phyloP scores from a whole-genome alignment of 2,888 invertebrate genomes.

The Andrena fulva region DNA sequence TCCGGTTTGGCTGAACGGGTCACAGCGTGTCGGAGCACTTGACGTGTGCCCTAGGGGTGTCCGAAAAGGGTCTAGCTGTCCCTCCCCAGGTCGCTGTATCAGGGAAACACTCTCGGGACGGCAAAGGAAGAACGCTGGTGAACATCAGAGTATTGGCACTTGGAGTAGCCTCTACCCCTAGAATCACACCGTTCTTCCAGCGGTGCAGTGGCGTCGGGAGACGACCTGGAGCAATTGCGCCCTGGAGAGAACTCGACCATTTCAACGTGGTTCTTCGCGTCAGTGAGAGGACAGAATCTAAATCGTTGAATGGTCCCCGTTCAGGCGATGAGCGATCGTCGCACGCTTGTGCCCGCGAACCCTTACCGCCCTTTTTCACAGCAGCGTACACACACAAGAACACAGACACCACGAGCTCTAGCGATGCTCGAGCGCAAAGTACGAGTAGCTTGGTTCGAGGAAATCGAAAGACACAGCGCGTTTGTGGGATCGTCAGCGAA shows the following conservation, averaged over 20 bases:
- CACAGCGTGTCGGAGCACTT: neutral
- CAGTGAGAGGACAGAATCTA: neutral
- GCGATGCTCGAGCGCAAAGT: slow-evolving; percentile 35
- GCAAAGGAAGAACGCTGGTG: neutral
- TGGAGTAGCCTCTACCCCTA: slow-evolving; percentile 13
- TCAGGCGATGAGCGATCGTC: neutral
- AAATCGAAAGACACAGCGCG: neutral
- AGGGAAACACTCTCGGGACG: neutral
- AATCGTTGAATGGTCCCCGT: slow-evolving; percentile 20
- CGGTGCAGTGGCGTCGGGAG: neutral
- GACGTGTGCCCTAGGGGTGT: slow-evolving; percentile 50
- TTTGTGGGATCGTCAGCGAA: too few species aligned
- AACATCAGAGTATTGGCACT: slow-evolving; percentile 1
- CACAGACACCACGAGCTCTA: slow-evolving; percentile 11
- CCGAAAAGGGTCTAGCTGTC: slow-evolving; percentile 67
- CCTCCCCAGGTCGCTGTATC: neutral
- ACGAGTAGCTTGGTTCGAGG: slow-evolving; percentile 16
- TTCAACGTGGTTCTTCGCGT: slow-evolving; percentile 7
- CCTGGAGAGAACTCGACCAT: neutral
- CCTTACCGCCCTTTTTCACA: slow-evolving; percentile 24
- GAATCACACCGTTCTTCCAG: slow-evolving; percentile 3
- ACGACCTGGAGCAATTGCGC: too few species aligned
- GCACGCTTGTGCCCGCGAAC: slow-evolving; percentile 15
- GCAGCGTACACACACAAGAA: slow-evolving; percentile 7
- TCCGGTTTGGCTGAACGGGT: slow-evolving; percentile 17